phyloP scores from a whole-genome alignment of 1,140 invertebrate species.

The Bombus soroeensis region DNA sequence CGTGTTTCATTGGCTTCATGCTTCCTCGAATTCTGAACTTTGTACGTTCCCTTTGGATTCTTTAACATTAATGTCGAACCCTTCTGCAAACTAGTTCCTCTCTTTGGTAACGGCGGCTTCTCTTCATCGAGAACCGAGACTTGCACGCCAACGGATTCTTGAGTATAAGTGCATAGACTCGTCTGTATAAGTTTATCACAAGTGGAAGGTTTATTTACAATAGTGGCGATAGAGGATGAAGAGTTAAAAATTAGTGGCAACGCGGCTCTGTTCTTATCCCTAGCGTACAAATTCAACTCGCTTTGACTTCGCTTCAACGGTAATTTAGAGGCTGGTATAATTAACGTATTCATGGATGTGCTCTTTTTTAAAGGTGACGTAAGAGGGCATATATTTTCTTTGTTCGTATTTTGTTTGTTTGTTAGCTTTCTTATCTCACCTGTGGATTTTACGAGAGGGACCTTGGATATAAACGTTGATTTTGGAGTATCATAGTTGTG shows the following conservation, averaged over 20 bases:
- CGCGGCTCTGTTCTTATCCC: constrained; percentile 64
- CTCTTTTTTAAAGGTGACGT: constrained; percentile 73
- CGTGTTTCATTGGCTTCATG: not conserved
- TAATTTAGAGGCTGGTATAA: constrained; percentile 49
- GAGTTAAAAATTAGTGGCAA: constrained; percentile 77
- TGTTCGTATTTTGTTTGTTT: constrained; percentile 23
- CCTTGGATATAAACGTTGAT: constrained; percentile 56
- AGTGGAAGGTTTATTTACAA: constrained; percentile 78
- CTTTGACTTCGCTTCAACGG: constrained; percentile 79
- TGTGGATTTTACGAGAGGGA: constrained; percentile 61
- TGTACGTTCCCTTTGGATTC: constrained; percentile 74
- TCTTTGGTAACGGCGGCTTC: constrained; percentile 74
- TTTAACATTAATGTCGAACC: constrained; percentile 73
- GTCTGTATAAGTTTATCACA: constrained; percentile 81
- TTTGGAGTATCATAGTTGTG: constrained; percentile 57
- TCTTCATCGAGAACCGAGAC: constrained; percentile 75
- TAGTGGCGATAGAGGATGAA: constrained; percentile 79
- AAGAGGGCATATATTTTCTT: constrained; percentile 32
- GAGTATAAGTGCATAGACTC: constrained; percentile 61
- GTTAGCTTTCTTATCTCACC: constrained; percentile 39
- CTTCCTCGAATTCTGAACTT: constrained; percentile 56
- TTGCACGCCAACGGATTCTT: constrained; percentile 78
- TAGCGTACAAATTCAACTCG: constrained; percentile 75
- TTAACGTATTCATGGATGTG: constrained; percentile 77
- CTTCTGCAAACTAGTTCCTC: constrained; percentile 71